Evolutionary conservation across 2,888 invertebrate genomes (phyloP).

Genomic region (Neuroscelio doddi): DNA sequence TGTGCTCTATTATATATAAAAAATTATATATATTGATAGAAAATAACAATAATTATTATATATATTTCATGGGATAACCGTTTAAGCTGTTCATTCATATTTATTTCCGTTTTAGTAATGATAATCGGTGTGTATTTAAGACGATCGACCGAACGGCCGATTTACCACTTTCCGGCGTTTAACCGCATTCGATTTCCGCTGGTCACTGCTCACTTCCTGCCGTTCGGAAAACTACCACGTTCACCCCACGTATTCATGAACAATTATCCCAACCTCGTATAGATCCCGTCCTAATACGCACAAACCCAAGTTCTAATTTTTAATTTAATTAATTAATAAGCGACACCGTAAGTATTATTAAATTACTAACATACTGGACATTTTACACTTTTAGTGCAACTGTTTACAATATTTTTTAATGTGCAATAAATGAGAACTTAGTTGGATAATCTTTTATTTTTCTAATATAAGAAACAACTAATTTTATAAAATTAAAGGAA

Average conservation of each 20-base stretch:
- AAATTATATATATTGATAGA: slow-evolving; percentile 50
- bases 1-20: slow-evolving; percentile 44
- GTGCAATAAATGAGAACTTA: too few species aligned
- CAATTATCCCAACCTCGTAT: slow-evolving; percentile 31
- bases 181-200: slow-evolving; percentile 48
- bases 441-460: too few species aligned
- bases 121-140: slow-evolving; percentile 15
- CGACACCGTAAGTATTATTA: too few species aligned
- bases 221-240: slow-evolving; percentile 25
- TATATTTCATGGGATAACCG: slow-evolving; percentile 44
- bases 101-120: slow-evolving; percentile 4
- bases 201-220: slow-evolving; percentile 38
- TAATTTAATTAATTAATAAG: too few species aligned
- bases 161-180: slow-evolving; percentile 34
- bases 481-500: too few species aligned
- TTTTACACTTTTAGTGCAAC: too few species aligned
- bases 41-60: slow-evolving; percentile 49
- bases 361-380: too few species aligned
- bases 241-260: slow-evolving; percentile 18
- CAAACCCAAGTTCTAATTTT: not conserved
- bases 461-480: too few species aligned
- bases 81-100: slow-evolving; percentile 2
- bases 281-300: slow-evolving; percentile 15
- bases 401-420: too few species aligned
- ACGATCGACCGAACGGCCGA: slow-evolving; percentile 7